Conservation (phyloP, 2,113 vertebrate genomes). For the Gasterosteus nipponicus region DNA sequence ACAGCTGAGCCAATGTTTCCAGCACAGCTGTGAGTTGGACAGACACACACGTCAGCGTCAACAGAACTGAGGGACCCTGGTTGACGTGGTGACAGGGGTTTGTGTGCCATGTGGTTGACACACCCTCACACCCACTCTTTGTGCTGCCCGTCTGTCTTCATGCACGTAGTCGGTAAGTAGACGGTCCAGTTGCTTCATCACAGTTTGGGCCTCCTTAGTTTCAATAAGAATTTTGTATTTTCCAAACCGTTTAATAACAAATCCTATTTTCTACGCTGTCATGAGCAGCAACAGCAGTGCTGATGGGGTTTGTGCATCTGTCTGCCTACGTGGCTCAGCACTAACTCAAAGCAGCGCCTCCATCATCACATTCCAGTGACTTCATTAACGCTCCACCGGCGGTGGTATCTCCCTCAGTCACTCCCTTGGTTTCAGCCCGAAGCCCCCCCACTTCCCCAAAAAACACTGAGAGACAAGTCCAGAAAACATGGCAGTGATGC, state of each 20-base stretch:
- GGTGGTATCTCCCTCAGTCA: constrained; percentile 25
- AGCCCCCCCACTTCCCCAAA: constrained; percentile 8
- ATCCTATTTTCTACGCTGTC: background rate
- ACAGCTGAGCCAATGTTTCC: constrained; percentile 67
- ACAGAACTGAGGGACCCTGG: constrained; percentile 31
- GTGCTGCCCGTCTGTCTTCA: background rate
- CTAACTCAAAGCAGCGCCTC: constrained; percentile 37
- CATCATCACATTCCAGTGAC: constrained; percentile 55
- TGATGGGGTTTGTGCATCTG: constrained; percentile 20
- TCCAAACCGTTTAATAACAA: background rate
- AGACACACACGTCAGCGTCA: constrained; percentile 45
- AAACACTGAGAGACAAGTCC: constrained; percentile 15
- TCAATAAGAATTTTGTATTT: background rate
- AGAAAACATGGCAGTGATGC: background rate
- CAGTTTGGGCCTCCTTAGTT: background rate
- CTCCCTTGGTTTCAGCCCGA: constrained; percentile 28
- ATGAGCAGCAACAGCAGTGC: constrained; percentile 14
- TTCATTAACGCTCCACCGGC: constrained; percentile 45
- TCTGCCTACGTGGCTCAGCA: constrained; percentile 33
- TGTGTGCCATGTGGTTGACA: constrained; percentile 9
- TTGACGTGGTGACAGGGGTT: constrained; percentile 33
- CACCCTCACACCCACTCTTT: background rate
- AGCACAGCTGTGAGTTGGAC: constrained; percentile 5
- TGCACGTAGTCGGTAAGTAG: background rate
- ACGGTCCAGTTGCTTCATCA: background rate